phyloP scores from a whole-genome alignment of 2,797 vertebrate genomes.

The Anabacerthia variegaticeps region DNA sequence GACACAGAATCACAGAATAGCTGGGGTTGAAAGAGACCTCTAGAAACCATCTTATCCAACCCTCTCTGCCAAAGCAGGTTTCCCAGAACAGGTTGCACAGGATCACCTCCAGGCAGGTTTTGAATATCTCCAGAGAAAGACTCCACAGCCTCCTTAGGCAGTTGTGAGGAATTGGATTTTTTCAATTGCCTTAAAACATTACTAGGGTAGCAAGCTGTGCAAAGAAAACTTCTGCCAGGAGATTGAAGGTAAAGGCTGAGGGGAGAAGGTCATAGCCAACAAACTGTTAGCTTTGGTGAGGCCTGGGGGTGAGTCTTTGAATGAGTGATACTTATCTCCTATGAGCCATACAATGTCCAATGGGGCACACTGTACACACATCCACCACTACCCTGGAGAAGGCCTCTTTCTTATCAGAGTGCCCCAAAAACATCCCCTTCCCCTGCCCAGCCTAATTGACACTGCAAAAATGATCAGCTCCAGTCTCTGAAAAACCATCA shows the following conservation, averaged over 20 bases:
- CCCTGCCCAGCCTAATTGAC: background rate
- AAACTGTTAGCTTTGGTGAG: too few relatives aligned
- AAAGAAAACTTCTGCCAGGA: background rate
- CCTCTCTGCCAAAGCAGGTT: background rate
- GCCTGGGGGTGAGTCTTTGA: background rate
- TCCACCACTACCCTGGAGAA: background rate
- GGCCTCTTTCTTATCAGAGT: background rate
- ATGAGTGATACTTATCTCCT: background rate
- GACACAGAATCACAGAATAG: background rate
- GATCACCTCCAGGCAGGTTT: background rate
- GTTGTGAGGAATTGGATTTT: background rate
- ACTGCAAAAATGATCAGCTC: background rate
- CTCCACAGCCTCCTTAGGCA: background rate
- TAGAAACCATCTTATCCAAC: background rate
- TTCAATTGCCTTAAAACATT: background rate
- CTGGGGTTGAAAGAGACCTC: too few relatives aligned
- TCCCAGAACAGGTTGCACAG: background rate
- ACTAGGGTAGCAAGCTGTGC: background rate
- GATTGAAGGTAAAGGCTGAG: background rate
- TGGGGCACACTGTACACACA: background rate
- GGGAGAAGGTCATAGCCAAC: background rate
- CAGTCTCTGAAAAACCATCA: background rate
- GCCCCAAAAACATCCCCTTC: background rate
- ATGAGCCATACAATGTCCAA: background rate
- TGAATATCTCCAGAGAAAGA: background rate